Base-by-base conservation (phyloP, 2,113 vertebrate species). In the Helogale parvula region DNA sequence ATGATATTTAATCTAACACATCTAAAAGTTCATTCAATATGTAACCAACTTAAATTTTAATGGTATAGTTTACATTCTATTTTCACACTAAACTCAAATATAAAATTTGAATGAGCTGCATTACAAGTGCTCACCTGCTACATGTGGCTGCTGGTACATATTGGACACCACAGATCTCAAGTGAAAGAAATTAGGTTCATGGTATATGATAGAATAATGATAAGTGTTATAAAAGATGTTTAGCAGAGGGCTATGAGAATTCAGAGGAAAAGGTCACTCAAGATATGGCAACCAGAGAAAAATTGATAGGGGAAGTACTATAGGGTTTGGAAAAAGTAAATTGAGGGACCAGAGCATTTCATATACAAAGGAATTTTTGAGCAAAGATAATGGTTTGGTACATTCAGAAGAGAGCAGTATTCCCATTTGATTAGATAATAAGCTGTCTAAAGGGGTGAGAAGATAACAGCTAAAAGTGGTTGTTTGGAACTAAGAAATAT, bases 401-500 rank as follows among this genome's bases (percentile, higher is more conserved):
- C 91, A 13, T 88, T 94, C 52, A 72, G 68, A 92, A 80, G 86
- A 88, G 27, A n/a, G 94, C 15, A 69, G 6, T 65, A 41, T 65
- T 85, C n/a, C 5, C 38, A 17, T 47, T 94, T 92, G 38, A 89
- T 85, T 86, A 86, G 50, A 85, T 80, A 74, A n/a, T 94, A 89
- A 85, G 19, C 7, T 94, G 9, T 94, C 93, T 88, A 68, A 97
- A 76, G 35, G 57, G 14, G 10, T 90, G 19, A 79, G 38, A 29
- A 6, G 25, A 38, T 91, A 72, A 82, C 23, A 89, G 16, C 33
- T 87, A 95, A 87, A 90, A 94, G 77, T 83, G 63, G 14, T 38
- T 95, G 4, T 93, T 95, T 86, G 90, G 69, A 91, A 76, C 38
- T 13, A 82, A 81, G 66, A 97, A 68, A 69, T 15, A 52, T 54